A percentile compares a stretch with the other conserved stretches of the same genome.
phyloP scores from a whole-genome alignment of 1,140 invertebrate species.

The Aphis craccivora region DNA sequence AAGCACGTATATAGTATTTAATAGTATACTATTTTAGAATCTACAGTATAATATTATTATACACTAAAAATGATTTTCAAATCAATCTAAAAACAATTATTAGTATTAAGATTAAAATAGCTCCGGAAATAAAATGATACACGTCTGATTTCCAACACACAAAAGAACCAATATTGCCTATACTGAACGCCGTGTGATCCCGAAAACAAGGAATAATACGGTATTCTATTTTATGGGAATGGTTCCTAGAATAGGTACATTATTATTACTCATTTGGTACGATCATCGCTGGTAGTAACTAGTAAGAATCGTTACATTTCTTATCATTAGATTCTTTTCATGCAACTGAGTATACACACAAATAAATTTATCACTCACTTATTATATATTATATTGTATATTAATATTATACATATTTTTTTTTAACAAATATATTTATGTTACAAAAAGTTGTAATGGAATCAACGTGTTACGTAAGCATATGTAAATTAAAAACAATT shows the following conservation, averaged over 20 bases:
- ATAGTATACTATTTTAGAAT: no score
- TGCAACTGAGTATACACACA: no score
- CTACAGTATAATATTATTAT: no score
- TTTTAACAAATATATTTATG: background rate
- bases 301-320: background rate
- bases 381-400: no score
- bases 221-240: background rate
- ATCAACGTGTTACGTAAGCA: background rate
- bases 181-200: background rate
- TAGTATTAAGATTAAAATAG: background rate
- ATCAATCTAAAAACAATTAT: background rate
- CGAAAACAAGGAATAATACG: background rate
- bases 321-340: background rate
- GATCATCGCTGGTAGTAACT: background rate
- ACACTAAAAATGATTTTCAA: background rate
- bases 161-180: conserved; percentile 34
- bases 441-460: background rate
- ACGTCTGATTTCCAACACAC: background rate
- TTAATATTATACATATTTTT: background rate
- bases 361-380: no score
- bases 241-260: background rate
- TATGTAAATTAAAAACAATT: background rate
- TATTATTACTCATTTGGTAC: background rate
- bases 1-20: background rate
- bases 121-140: background rate